Base-by-base conservation (phyloP, 2,888 invertebrate genomes). In the Leucoptera coffeella region DNA sequence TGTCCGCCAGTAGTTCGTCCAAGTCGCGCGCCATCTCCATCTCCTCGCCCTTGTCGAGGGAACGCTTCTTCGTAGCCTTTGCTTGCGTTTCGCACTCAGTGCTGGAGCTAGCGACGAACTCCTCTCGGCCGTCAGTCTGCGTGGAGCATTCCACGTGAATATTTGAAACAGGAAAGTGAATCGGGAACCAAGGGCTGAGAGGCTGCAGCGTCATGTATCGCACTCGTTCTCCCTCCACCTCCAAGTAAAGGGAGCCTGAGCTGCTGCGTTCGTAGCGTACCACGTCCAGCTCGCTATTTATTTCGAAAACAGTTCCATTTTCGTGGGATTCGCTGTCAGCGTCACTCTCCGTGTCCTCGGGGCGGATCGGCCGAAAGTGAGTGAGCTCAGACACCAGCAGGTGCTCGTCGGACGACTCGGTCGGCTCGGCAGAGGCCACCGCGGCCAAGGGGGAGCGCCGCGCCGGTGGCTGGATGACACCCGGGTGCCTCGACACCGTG, bases 301-400 rank as follows among this genome's bases (percentile, higher is more conserved):
- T 80, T 36, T 78, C 73, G 57, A 86, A 86, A 10, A 82, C 80
- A 38, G 82, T 79, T 26, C 86, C 86, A 54, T 86, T 85, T 15
- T 73, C 77, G 50, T 75, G 74, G 27, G 55, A 54, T 14, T 38
- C 45, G 50, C 32, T 29, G 30, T 33, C 25, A 38, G 39, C 32
- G 14, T 29, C 28, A 14, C 50, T 54, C 26, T 53, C 50, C 21
- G 52, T 53, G 25, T 47, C 38, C 35, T 74, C 73, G 40, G 76
- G 75, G 39, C 78, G 76, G 39, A 90, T 89, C 10, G 90, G 89
- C 37, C 81, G 78, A 64, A 91, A 90, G 60, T 91, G 90, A 30
- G 88, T 89, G 35, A 80, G 78, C 35, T 80, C 74, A 5, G 89
- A 84, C 11, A 82, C 83, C 33, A 87, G 69, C 37, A 87, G 58